Percentiles rank a stretch among this genome's conserved stretches.
These are phyloP conservation scores for Drosophila flavopinicola DNA, from an alignment of 2,888 invertebrate species.

Conservation along the genomic window DNA sequence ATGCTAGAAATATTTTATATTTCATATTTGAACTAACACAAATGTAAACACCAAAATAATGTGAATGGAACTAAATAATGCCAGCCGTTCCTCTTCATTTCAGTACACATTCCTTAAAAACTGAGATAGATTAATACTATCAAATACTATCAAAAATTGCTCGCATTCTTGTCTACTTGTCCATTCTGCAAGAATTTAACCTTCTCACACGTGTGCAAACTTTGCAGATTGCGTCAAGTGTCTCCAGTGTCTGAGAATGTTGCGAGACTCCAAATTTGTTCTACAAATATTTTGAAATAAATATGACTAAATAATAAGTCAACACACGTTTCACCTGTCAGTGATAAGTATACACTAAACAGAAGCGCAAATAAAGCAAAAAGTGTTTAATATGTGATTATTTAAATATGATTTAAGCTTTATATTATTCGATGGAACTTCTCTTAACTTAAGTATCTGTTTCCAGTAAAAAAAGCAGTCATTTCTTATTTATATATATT, in stretches of 20 bases:
- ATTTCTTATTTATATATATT: too few relatives aligned
- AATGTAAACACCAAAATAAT: too few relatives aligned
- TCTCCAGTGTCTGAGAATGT: conserved; percentile 3
- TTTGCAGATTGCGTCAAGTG: conserved; percentile 70
- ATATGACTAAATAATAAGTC: conserved; percentile 25
- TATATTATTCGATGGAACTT: too few relatives aligned
- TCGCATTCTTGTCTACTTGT: background rate
- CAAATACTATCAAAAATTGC: too few relatives aligned
- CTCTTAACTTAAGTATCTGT: too few relatives aligned
- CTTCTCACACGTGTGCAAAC: conserved; percentile 60
- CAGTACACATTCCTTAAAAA: too few relatives aligned
- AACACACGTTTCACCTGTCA: conserved; percentile 21
- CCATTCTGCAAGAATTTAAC: conserved; percentile 6
- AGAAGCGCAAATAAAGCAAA: conserved; percentile 5
- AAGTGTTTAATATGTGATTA: background rate
- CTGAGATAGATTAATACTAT: too few relatives aligned
- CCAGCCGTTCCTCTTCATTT: too few relatives aligned
- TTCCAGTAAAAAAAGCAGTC: too few relatives aligned
- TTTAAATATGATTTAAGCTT: background rate
- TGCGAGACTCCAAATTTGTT: conserved; percentile 5
- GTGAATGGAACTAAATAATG: too few relatives aligned
- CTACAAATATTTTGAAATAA: conserved; percentile 39
- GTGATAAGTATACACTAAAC: background rate
- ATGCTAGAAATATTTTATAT: too few relatives aligned
- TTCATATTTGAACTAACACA: too few relatives aligned